Percentiles rank a stretch among this genome's conserved stretches.
These are phyloP conservation scores for Craseonycteris thonglongyai DNA, from an alignment of 2,113 vertebrate species.

Conservation along the genomic window DNA sequence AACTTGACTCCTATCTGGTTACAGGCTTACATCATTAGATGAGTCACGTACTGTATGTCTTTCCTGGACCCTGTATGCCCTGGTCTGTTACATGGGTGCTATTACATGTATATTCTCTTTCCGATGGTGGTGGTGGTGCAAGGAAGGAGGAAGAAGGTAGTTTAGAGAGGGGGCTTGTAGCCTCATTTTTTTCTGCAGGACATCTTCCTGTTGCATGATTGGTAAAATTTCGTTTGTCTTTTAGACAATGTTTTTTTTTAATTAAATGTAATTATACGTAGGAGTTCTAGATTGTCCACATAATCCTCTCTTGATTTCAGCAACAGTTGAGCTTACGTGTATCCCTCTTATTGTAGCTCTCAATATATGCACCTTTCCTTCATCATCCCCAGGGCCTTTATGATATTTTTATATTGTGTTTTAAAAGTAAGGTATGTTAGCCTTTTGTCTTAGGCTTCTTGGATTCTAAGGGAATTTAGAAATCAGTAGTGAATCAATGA, in stretches of 20 bases:
- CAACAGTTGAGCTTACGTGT: neutral
- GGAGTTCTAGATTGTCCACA: constrained; percentile 16
- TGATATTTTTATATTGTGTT: neutral
- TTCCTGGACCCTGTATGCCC: neutral
- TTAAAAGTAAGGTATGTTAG: neutral
- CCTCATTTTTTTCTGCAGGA: neutral
- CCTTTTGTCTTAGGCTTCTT: neutral
- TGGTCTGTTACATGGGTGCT: neutral
- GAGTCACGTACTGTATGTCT: neutral
- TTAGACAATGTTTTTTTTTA: constrained; percentile 43
- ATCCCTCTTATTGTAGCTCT: neutral
- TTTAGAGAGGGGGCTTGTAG: neutral
- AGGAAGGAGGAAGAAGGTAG: neutral
- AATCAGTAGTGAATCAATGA: neutral
- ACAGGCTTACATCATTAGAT: neutral
- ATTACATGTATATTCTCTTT: neutral
- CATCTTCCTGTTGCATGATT: neutral
- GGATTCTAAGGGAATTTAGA: neutral
- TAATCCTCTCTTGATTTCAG: constrained; percentile 27
- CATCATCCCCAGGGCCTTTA: neutral
- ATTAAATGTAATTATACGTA: constrained; percentile 54
- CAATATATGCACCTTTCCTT: neutral
- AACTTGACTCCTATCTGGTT: neutral
- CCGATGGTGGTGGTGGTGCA: neutral
- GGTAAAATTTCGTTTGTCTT: constrained; percentile 20